Percentiles rank a stretch among this genome's conserved stretches.
These are phyloP conservation scores for Marmota flaviventris DNA, from an alignment of 2,113 vertebrate genomes.

Conservation along the genomic window DNA sequence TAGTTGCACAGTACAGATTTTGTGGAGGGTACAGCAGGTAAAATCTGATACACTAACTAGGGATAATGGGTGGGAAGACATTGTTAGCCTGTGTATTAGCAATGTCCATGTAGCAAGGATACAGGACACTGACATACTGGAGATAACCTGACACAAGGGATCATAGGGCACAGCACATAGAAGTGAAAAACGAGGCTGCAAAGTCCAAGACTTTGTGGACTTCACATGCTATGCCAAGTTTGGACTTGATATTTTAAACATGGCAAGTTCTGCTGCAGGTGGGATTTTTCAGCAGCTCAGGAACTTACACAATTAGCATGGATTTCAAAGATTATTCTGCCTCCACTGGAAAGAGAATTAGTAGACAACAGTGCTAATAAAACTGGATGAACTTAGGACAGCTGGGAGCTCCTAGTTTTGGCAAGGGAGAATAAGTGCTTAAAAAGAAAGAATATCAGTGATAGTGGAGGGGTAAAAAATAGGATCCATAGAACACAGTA, in stretches of 20 bases:
- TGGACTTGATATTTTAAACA: background rate
- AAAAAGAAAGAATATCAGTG: background rate
- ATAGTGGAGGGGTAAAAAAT: background rate
- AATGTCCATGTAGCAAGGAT: too few relatives aligned
- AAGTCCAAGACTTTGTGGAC: background rate
- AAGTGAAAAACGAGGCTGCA: background rate
- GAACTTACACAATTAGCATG: background rate
- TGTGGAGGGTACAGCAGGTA: background rate
- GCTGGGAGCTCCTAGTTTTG: too few relatives aligned
- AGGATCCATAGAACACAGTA: too few relatives aligned
- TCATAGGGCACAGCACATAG: background rate
- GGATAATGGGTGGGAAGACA: rapidly evolving
- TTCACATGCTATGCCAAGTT: background rate
- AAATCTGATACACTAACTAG: background rate
- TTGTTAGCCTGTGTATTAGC: too few relatives aligned
- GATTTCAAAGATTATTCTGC: background rate
- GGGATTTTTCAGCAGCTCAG: background rate
- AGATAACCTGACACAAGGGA: background rate
- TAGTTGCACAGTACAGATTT: background rate
- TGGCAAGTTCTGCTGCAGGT: background rate
- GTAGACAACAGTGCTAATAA: background rate
- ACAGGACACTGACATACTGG: background rate
- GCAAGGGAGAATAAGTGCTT: background rate
- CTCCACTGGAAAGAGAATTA: background rate
- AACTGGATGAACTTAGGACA: background rate